Evolutionary conservation across 2,113 vertebrate genomes (phyloP).

Genomic region (Scolopax mira): DNA sequence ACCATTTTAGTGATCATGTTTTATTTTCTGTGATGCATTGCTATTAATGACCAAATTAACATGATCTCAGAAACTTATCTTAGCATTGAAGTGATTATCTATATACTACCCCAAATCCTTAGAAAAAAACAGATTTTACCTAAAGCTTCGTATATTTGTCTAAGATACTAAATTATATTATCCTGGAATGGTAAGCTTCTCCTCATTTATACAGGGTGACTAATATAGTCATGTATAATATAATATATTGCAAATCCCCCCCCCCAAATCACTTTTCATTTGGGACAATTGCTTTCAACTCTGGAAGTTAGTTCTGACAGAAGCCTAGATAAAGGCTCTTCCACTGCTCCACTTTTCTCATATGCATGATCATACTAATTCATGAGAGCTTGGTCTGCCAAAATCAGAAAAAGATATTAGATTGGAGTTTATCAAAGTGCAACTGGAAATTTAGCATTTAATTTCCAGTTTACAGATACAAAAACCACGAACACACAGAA

Average conservation of each 20-base stretch:
- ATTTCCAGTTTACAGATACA: background rate
- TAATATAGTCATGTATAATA: background rate
- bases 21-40: background rate
- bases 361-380: background rate
- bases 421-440: background rate
- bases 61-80: background rate
- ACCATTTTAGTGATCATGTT: background rate
- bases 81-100: background rate
- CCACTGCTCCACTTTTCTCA: background rate
- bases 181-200: background rate
- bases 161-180: background rate
- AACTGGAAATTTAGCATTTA: background rate
- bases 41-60: background rate
- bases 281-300: background rate
- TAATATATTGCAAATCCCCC: background rate
- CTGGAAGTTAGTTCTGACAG: background rate
- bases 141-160: background rate
- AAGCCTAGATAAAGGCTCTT: background rate
- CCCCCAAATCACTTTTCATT: background rate
- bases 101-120: background rate
- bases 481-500: rapidly evolving
- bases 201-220: background rate
- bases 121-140: background rate
- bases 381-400: background rate
- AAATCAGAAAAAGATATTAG: background rate